Percentiles rank a stretch among this genome's conserved stretches.
These are phyloP conservation scores for Rhagoletis pomonella DNA, from an alignment of 1,140 invertebrate genomes.

Conservation along the genomic window DNA sequence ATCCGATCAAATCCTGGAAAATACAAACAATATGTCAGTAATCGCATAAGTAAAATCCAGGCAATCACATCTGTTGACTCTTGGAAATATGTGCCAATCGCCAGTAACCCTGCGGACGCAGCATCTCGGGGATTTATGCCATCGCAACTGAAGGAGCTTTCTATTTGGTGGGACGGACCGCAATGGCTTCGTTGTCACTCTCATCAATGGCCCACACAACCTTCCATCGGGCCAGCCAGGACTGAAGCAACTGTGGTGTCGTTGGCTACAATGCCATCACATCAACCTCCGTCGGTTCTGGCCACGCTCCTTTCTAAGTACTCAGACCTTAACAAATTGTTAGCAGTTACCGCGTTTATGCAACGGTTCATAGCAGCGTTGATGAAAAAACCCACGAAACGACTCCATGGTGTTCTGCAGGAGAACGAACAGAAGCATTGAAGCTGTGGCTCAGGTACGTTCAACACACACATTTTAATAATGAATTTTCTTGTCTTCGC, in stretches of 20 bases:
- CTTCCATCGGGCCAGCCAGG: not conserved
- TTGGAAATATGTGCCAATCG: too few relatives aligned
- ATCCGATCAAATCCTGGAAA: too few relatives aligned
- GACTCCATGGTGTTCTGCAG: not conserved
- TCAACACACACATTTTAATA: conserved; percentile 3
- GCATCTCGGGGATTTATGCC: not conserved
- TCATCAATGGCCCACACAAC: not conserved
- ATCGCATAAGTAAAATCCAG: too few relatives aligned
- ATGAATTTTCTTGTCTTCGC: not conserved
- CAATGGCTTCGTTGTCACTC: not conserved
- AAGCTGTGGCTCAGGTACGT: not conserved
- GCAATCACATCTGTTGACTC: too few relatives aligned
- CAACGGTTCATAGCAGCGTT: not conserved
- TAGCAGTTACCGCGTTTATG: too few relatives aligned
- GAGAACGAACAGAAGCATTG: not conserved
- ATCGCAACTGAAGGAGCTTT: not conserved
- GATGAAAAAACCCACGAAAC: not conserved
- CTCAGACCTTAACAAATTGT: too few relatives aligned
- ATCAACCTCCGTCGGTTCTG: not conserved
- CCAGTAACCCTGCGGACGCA: too few relatives aligned
- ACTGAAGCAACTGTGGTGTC: not conserved
- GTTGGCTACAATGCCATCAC: not conserved
- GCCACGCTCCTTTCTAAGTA: too few relatives aligned
- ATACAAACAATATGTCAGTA: too few relatives aligned
- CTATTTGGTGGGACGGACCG: not conserved